A percentile compares a stretch with the other conserved stretches of the same genome.
These are phyloP conservation scores for Margaritifera margaritifera DNA, from an alignment of 2,888 invertebrate species.

Conservation along the genomic window DNA sequence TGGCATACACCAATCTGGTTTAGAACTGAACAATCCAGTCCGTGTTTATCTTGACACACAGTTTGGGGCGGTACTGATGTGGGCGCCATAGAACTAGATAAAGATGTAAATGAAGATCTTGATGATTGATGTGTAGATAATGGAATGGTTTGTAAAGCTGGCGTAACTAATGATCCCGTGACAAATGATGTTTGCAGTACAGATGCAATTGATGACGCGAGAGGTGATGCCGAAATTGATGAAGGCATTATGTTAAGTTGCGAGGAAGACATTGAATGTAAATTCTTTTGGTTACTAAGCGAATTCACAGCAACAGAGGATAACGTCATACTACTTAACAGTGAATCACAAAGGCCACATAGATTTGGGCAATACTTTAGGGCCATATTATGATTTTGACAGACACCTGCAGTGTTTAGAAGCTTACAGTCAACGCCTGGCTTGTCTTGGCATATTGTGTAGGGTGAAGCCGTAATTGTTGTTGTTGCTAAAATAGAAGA, in stretches of 20 bases:
- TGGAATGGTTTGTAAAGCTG: too few relatives aligned
- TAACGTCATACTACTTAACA: too few relatives aligned
- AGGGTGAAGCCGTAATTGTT: slow-evolving; percentile 6
- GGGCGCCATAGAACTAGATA: background rate
- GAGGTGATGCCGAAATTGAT: background rate
- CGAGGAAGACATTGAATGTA: background rate
- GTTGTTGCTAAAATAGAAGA: slow-evolving; percentile 6
- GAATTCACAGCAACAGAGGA: too few relatives aligned
- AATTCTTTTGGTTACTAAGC: background rate
- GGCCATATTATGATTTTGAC: slow-evolving; percentile 10
- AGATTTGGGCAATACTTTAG: slow-evolving; percentile 17
- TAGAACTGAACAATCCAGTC: slow-evolving; percentile 13
- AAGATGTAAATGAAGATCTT: background rate
- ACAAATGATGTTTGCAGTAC: too few relatives aligned
- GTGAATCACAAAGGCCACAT: slow-evolving; percentile 7
- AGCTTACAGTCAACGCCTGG: slow-evolving; percentile 21
- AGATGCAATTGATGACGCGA: background rate
- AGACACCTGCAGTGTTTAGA: slow-evolving; percentile 13
- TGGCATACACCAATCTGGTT: slow-evolving; percentile 7
- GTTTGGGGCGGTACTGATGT: background rate
- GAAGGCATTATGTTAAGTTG: background rate
- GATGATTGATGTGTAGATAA: too few relatives aligned
- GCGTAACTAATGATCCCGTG: too few relatives aligned
- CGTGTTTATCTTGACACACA: slow-evolving; percentile 9
- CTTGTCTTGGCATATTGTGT: slow-evolving; percentile 16